Evolutionary conservation across 2,888 invertebrate species (phyloP).

Genomic region (Agonopterix subpropinquella): DNA sequence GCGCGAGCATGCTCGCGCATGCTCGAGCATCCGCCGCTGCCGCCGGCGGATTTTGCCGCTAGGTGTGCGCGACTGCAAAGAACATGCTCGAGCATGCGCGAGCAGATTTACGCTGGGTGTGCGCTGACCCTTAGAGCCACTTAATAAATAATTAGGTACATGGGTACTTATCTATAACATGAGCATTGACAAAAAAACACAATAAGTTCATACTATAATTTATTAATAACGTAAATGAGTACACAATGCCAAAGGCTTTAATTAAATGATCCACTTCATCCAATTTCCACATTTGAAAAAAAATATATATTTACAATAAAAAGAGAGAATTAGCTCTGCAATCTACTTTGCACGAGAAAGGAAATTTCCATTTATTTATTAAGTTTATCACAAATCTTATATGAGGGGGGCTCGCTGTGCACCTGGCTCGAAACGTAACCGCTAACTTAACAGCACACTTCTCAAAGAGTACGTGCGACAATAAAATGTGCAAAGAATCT

Average conservation of each 20-base stretch:
- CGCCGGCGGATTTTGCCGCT: no score
- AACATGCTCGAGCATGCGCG: no score
- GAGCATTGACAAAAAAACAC: no score
- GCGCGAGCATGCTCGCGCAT: no score
- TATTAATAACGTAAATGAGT: constrained; percentile 77
- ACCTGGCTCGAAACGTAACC: constrained; percentile 44
- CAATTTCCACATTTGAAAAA: constrained; percentile 66
- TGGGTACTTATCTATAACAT: no score
- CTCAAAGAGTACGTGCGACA: constrained; percentile 42
- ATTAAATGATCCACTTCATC: constrained; percentile 73
- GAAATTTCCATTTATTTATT: constrained; percentile 41
- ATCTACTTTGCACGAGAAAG: constrained; percentile 55
- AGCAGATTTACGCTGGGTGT: no score
- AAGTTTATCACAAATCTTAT: constrained; percentile 67
- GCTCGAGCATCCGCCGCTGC: no score
- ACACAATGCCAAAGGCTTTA: constrained; percentile 75
- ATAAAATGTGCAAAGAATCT: constrained; percentile 66
- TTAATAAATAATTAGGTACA: no score
- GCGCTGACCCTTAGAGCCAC: no score
- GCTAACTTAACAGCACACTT: constrained; percentile 27
- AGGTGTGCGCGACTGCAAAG: no score
- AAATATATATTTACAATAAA: constrained; percentile 69
- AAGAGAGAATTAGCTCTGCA: constrained; percentile 64
- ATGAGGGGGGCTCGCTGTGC: constrained; percentile 62
- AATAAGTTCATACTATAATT: constrained; percentile 66